Base-by-base conservation (phyloP, 2,113 vertebrate genomes). In the Lycaon pictus region DNA sequence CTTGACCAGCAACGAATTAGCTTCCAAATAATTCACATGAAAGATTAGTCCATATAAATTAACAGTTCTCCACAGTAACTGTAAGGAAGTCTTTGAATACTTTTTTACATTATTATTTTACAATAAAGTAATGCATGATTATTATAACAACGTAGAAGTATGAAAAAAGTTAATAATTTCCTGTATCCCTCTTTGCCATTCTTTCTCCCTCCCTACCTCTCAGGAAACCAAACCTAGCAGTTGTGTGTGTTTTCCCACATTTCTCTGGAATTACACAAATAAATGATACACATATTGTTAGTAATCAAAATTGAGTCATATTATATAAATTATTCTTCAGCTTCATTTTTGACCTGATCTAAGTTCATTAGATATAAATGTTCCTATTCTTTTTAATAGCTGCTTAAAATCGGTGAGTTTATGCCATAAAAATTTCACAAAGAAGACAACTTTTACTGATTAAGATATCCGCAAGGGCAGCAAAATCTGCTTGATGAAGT, bases 401-500 rank as follows among this genome's bases (percentile, higher is more conserved):
- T 95, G 22, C 60, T 91, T 92, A 71, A 97, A 83, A 90, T 90
- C 60, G 22, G 79, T 67, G 7, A 72, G 12, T 95, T 27, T 90
- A 43, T 83, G 23, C 32, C 53, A 89, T 79, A 65, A 76, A 20
- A 95, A 95, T 93, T 94, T 90, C 32, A 93, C 94, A 88, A 93
- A 65, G n/a, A 74, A 86, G 53, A 95, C 77, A 91, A 86, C 67
- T 89, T 94, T 87, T 81, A 62, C 56, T 97, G 93, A 88, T n/a
- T 97, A 84, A 97, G 58, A 96, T 93, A 19, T 69, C 27, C 77
- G 95, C 76, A 96, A 97, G 91, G 85, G 87, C 71, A 96, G 56
- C 65, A 97, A 86, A 97, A 86, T 94, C 96, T 96, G 82, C 77
- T 58, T 97, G 93, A 94, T 95, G 76, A 98, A 97, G n/a, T 94